Evolutionary conservation across 2,888 invertebrate species (phyloP), one percentile per base, ranked within the genome.

Genomic region (Strigamia transsilvanica): DNA sequence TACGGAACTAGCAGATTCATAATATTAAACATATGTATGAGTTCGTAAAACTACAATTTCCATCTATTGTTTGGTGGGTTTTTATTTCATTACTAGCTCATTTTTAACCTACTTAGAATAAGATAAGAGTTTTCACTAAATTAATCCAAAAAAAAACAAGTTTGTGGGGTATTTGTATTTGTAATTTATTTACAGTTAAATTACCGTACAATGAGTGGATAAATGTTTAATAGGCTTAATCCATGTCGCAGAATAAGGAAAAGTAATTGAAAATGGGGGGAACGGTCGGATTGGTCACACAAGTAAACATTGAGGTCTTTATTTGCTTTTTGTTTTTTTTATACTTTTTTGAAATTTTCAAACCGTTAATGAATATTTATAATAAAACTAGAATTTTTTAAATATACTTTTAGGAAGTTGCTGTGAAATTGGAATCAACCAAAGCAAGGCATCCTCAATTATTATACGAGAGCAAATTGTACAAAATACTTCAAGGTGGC

Each of bases 371-470:
- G 27, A 27, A 27, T 27, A 27, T 27, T 27, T 27, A 3, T 27
- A 27, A 1, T 27, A 27, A 27, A 27, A 27, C 27, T 27, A 1
- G 27, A 27, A 21, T 12, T n/a, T 15, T n/a, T 80, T 83, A 51
- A 82, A 34, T 38, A 77, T 15, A 38, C 80, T 83, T 83, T 80
- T 89, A 98, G 93, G 99, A 99, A 91, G 99, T 99, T 86, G 99
- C 99, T 86, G 97, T 99, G 85, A 99, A 99, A 91, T 92, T 99
- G 89, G 99, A 99, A 91, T 95, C 94, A 87, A 91, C 95, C 86
- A 94, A 96, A 89, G 98, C 99, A 84, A 94, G 98, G 86, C 99
- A 99, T 90, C 99, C 99, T 56, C 99, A 99, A 89, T 92, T 99
- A 86, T 92, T 99, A 85, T 99, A 99, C 90, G 99, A 99, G 90